Base-by-base conservation (phyloP, 2,797 vertebrate species). In the Cottoperca gobio region DNA sequence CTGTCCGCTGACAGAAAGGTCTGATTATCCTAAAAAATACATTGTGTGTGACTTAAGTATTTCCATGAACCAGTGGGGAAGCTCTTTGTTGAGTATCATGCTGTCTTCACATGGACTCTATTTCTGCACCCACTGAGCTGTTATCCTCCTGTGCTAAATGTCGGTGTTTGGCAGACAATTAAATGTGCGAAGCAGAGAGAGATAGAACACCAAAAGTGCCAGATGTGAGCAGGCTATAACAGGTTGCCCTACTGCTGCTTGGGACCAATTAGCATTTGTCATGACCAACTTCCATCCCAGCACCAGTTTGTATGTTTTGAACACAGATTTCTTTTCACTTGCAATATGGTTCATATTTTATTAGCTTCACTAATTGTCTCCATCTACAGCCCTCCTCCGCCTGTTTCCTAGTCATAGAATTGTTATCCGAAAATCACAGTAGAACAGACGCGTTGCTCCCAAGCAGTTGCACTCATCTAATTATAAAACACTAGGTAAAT, bases 401-500 rank as follows among this genome's bases (percentile, higher is more conserved):
- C 83, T 78, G 77, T 82, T 87, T 84, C 87, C 68, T 74, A 89
- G 64, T 65, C 83, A 24, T 37, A 50, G 71, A 86, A 85, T 84
- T 70, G 86, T 91, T 92, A 88, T 90, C 84, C 81, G 88, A 90
- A 88, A 89, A 86, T 86, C 70, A 80, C 88, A 91, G 61, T 17
- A 72, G 83, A 95, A 86, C 93, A 95, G 93, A 94, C 85, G 61
- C 91, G 88, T 85, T 86, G 89, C 82, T 83, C 79, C 82, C 59
- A 69, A 94, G 92, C 90, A 94, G 91, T 94, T 92, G 91, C 79
- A 46, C 85, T 95, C 86, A 92, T 95, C 90, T 93, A 95, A 94
- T 94, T 94, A 95, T 89, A 84, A 89, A 90, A 88, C 93, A 90
- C 92, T 89, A 90, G 91, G 92, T 90, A 91, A 90, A 94, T 94